Base-by-base conservation (phyloP, 2,113 vertebrate genomes). In the Pomatorhinus ruficollis region DNA sequence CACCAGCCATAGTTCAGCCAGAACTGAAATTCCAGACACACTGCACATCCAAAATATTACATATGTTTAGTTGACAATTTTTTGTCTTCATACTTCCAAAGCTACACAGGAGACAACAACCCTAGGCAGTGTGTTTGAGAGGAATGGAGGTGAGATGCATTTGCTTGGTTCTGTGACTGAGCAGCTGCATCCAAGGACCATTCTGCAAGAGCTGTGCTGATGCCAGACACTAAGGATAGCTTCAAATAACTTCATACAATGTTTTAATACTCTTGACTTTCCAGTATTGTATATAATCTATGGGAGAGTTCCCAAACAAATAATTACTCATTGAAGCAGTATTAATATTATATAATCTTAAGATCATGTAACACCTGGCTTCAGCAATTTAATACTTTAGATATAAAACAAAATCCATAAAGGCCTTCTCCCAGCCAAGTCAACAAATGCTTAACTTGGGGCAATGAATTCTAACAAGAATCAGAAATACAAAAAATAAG, bases 111-210 rank as follows among this genome's bases (percentile, higher is more conserved):
- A 69, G 37, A 30, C 35, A 74, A 45, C 40, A 75, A 35, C 5
- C 6, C 6, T 53, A 72, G 23, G 13, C 0, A 72, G 2, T 1
- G 7, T 22, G 15, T 47, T 50, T 35, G 65, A 78, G 8, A 3
- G 19, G 18, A 22, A 57, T 1, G 5, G 47, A 72, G 5, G 7
- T 0, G 0, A 77, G 7, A 80, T 3, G 30, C 1, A 40, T 47
- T 37, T 64, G 4, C 17, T 68, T 39, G 40, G 42, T 88, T 82
- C 87, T 42, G 23, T 39, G 40, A 75, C 24, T 5, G 5, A 39
- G 47, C 7, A 42, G 25, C 24, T 71, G 6, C 17, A 83, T n/a
- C 18, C 20, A 69, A 77, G 23, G 35, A 53, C 7, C 37, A 12
- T 39, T 84, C 60, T 50, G 1, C 22, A 81, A 81, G 13, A 77